These are phyloP conservation scores for Cabera pusaria DNA, from an alignment of 2,888 invertebrate genomes.

Conservation along the genomic window DNA sequence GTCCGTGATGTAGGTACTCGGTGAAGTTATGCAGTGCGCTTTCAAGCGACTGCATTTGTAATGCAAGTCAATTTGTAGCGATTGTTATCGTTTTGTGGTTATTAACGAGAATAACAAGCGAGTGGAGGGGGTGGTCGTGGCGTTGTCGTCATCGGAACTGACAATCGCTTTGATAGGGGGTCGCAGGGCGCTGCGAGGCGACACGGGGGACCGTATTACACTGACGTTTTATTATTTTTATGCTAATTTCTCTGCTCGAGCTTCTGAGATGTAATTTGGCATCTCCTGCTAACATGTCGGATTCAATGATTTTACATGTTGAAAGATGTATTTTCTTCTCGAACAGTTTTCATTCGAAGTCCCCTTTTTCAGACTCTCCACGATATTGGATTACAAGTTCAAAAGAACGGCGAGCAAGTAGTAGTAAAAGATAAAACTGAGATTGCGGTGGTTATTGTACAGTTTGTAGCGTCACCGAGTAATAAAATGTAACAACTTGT, in stretches of 20 bases:
- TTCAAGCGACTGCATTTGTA: constrained; percentile 13
- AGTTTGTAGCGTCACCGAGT: constrained; percentile 39
- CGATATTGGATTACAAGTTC: no score
- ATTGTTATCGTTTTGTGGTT: constrained; percentile 32
- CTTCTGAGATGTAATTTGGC: constrained; percentile 55
- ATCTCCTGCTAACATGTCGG: constrained; percentile 35
- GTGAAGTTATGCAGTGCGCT: constrained; percentile 13
- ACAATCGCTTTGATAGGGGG: constrained; percentile 64
- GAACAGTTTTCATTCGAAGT: no score
- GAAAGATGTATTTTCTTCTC: not conserved
- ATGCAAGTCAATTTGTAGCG: constrained; percentile 27
- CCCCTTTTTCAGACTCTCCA: no score
- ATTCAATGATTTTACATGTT: constrained; percentile 6
- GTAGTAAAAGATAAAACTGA: constrained; percentile 24
- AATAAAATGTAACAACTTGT: constrained; percentile 60
- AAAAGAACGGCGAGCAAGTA: no score
- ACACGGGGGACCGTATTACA: constrained; percentile 55
- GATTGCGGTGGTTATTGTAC: constrained; percentile 16
- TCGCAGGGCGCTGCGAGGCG: constrained; percentile 43
- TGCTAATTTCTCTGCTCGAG: constrained; percentile 61
- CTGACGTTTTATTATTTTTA: constrained; percentile 75
- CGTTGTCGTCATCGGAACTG: constrained; percentile 43
- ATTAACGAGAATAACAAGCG: constrained; percentile 38
- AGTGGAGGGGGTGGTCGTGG: constrained; percentile 39
- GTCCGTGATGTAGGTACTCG: constrained; percentile 2